Base-by-base conservation (phyloP, 92 coral and sea anemone genomes). In the Phenganax marumi region DNA sequence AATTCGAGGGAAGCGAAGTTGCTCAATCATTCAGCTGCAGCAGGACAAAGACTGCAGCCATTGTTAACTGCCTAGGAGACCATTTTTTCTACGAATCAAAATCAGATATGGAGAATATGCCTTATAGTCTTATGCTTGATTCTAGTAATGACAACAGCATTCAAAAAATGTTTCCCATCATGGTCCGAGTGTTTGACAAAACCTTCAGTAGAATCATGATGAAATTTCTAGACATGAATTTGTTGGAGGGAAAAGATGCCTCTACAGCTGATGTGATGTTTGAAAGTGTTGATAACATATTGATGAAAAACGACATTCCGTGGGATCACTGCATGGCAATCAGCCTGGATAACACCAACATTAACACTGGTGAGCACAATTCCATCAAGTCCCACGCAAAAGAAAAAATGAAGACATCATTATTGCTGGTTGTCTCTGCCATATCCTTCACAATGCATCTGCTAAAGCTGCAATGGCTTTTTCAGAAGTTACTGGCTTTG, bases 381-480 rank as follows among this genome's bases (percentile, higher is more conserved):
- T 68, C 68, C 22, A 81, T 81, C 66, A 81, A 81, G 72, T 51
- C 65, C 55, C 54, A 65, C 55, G 85, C 63, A 16, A 73, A 66
- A 66, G 66, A 47, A 79, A 81, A 52, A 81, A 81, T 52, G 76
- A 81, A 26, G 72, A 50, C 11, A 23, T 81, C 46, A 65, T 81
- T 50, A 75, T 81, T 58, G 63, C 84, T 80, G 84, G 75, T 49
- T 82, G 55, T 52, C 84, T 52, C 71, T 80, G 76, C 73, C 76
- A 65, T 50, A 56, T 56, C 63, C 63, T 56, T 56, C 63, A 87
- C 85, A 87, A 87, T 83, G 90, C 87, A 77, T 85, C 84, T 52
- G 87, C 70, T 64, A 83, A 87, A 87, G 87, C 87, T 83, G 90
- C 87, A 75, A 87, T 75, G 69, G 84, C 84, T 12, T 87, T 87